Evolutionary conservation across 2,113 vertebrate genomes (phyloP), one percentile per base, ranked within the genome.

Genomic region (Siphamia tubifer): DNA sequence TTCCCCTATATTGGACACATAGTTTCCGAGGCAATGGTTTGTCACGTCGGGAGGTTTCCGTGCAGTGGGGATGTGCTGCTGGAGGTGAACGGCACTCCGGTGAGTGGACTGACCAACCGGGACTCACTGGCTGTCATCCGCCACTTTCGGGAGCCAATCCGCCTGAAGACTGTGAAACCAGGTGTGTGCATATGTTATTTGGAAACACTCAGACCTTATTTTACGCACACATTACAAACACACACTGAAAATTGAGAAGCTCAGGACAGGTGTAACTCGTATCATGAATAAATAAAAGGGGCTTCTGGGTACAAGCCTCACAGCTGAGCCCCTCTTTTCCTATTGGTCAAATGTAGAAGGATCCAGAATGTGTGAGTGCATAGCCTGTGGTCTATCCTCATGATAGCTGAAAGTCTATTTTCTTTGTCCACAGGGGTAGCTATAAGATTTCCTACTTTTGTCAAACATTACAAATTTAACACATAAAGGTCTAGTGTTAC

Each of bases 41-140:
- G 94, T 77, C 93, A 94, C 75, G 87, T 88, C 21, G 96, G 96
- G 53, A 93, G 94, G 77, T 67, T 91, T 11, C 96, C 96, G 45
- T 10, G 81, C 62, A 81, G 89, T 1, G 96, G 95, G 12, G 96
- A 98, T 81, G 94, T 98, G 78, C 91, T 98, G 80, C 91, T 98
- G 89, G 96, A 98, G 90, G 96, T 98, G 84, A 98, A 98, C 90
- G 95, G 96, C 56, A 98, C 96, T 12, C 96, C 96, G 0, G 96
- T 98, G 57, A 98, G 96, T 86, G 96, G 96, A 60, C 96, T 98
- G 78, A 98, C 96, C 30, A 84, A 96, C 90, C 92, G 96, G 55
- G 96, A 98, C 90, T 95, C 95, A 4, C 89, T 96, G 77, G 96
- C 96, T 25, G 96, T 98, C 82, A 90, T 98, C 76, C 92, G 95